Evolutionary conservation across 2,888 invertebrate species (phyloP).

Genomic region (Trypoxylon attenuatum): DNA sequence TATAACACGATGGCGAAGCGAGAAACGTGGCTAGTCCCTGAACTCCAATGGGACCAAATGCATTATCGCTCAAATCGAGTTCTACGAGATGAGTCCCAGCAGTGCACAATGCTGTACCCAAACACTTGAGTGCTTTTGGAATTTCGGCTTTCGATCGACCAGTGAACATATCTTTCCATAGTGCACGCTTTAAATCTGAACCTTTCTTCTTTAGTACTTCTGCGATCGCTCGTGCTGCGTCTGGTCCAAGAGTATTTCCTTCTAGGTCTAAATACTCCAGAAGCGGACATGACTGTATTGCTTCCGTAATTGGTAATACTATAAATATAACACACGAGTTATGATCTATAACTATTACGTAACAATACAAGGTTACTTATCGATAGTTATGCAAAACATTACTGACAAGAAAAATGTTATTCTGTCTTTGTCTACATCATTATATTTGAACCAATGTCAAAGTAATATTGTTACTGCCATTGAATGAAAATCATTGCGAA

Average conservation of each 20-base stretch:
- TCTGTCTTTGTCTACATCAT: too few species aligned
- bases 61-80: constrained; percentile 97
- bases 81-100: constrained; percentile 88
- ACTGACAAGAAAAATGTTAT: too few species aligned
- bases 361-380: too few species aligned
- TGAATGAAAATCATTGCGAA: too few species aligned
- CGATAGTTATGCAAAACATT: too few species aligned
- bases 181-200: constrained; percentile 84
- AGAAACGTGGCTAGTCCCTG: constrained; percentile 89
- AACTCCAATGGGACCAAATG: constrained; percentile 96
- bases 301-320: constrained; percentile 86
- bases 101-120: constrained; percentile 87
- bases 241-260: constrained; percentile 94
- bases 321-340: constrained; percentile 59
- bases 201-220: constrained; percentile 86
- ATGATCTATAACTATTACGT: too few species aligned
- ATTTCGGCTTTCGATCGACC: constrained; percentile 96
- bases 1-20: constrained; percentile 88
- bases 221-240: constrained; percentile 90
- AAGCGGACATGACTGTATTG: constrained; percentile 82
- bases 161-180: constrained; percentile 98
- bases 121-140: constrained; percentile 86
- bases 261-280: constrained; percentile 88
- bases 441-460: too few species aligned
- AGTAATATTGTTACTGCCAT: too few species aligned